Percentiles rank a stretch among this genome's conserved stretches.
phyloP scores from a whole-genome alignment of 2,797 vertebrate genomes.

The Sebastes nivosus region DNA sequence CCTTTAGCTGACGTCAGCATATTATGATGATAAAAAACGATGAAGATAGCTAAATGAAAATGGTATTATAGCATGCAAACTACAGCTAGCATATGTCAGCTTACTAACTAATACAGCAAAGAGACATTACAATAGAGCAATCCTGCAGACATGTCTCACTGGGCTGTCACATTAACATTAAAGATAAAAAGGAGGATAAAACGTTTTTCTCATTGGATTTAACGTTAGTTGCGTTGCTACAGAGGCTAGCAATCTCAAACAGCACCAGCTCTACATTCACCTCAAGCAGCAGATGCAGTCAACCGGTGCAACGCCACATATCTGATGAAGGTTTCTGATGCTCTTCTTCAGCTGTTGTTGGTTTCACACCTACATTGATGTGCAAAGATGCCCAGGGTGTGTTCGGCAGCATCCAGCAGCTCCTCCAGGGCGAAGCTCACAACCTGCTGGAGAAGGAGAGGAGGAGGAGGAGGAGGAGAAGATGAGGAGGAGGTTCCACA shows the following conservation, averaged over 20 bases:
- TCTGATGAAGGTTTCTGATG: not conserved
- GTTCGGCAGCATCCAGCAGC: conserved; percentile 47
- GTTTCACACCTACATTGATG: not conserved
- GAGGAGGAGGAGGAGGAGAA: conserved; percentile 1
- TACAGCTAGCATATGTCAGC: not conserved
- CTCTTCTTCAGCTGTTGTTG: not conserved
- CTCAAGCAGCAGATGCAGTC: conserved; percentile 45
- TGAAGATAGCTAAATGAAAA: not conserved
- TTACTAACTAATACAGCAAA: not conserved
- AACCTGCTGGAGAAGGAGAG: conserved; percentile 35
- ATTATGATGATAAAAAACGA: not conserved
- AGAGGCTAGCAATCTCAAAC: conserved; percentile 8
- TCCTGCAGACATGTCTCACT: not conserved
- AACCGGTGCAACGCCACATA: conserved; percentile 60
- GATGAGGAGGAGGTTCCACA: conserved; percentile 19
- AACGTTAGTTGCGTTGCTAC: conserved; percentile 15
- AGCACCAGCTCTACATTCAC: conserved; percentile 32
- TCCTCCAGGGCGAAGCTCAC: conserved; percentile 25
- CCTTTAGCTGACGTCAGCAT: not conserved
- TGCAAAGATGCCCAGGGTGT: conserved; percentile 30
- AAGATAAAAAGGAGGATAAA: not conserved
- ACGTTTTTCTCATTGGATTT: not conserved
- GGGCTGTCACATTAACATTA: not conserved
- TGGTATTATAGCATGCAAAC: conserved; percentile 10
- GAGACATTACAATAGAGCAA: not conserved